Evolutionary conservation across 1,140 invertebrate genomes (phyloP).

Genomic region (Brachionus rotundiformis): DNA sequence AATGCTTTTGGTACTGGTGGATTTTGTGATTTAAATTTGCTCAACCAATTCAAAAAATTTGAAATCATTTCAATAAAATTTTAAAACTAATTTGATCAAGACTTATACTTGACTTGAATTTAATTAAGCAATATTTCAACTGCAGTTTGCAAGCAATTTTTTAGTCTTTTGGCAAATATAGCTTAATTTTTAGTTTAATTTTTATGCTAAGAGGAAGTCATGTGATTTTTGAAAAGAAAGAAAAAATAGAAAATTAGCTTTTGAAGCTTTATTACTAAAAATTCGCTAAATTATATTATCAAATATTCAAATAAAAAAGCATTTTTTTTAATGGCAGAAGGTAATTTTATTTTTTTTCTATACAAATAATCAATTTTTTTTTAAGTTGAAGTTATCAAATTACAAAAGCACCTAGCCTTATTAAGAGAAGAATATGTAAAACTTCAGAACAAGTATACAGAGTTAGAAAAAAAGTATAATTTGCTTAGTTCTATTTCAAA

Average conservation of each 20-base stretch:
- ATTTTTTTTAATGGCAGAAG: conserved; percentile 21
- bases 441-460: conserved; percentile 77
- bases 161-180: not conserved
- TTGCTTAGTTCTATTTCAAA: conserved; percentile 70
- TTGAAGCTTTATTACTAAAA: not conserved
- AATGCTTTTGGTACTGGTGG: conserved; percentile 32
- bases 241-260: conserved; percentile 9
- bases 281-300: not conserved
- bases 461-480: conserved; percentile 80
- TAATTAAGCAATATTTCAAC: not conserved
- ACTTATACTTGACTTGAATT: conserved; percentile 5
- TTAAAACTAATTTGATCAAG: not conserved
- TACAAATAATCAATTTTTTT: not conserved
- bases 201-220: conserved; percentile 17
- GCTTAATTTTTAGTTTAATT: not conserved
- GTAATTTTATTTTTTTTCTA: not conserved
- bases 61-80: conserved; percentile 32
- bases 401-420: conserved; percentile 81
- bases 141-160: not conserved
- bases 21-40: conserved; percentile 8
- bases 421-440: conserved; percentile 87
- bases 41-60: not conserved
- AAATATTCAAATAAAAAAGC: not conserved
- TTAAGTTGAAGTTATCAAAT: conserved; percentile 70
- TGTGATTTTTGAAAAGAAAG: conserved; percentile 16